Evolutionary conservation across 2,888 invertebrate genomes (phyloP), one percentile per base, ranked within the genome.

Genomic region (Tachina lurida): DNA sequence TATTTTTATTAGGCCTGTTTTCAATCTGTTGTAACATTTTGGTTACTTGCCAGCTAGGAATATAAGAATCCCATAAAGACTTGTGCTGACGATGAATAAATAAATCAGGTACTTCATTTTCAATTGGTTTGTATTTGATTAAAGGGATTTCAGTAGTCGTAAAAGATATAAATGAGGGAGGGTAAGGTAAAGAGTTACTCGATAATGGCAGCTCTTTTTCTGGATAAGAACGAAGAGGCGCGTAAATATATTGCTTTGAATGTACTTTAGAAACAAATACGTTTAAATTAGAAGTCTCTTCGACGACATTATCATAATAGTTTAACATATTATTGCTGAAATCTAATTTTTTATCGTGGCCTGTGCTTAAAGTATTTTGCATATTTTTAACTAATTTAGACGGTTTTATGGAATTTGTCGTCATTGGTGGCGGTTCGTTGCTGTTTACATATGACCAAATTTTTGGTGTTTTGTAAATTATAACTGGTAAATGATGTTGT

Each of bases 11-110:
- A 2, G 13, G 15, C 8, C 58, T 58, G 9, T 52, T 31, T 39
- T 71, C 47, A 10, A 58, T 47, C 60, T 91, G 90, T 31, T 91
- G 88, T 17, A 90, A 67, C 43, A 91, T 88, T 19, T 89, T 89
- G 17, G 90, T 52, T 10, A 92, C 89, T 79, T 95, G 89, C 88
- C 94, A 94, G 49, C 95, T 95, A 60, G 95, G 95, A 78, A 95
- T 93, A 75, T 95, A 95, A 0, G 95, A 95, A 63, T 95, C 95
- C 9, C 95, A 88, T 67, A 95, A 90, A 8, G 94, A 95, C 7
- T 93, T 93, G 1, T 94, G 94, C 12, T 88, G 89, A 1, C 93
- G 91, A 39, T 89, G 89, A 1, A 88, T 87, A 68, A 91, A 92
- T 2, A 91, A 87, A 87, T 92, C 92, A 0, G 90, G 90, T 10